phyloP scores from a whole-genome alignment of 1,140 invertebrate genomes.

The Thaumetopoea pityocampa region DNA sequence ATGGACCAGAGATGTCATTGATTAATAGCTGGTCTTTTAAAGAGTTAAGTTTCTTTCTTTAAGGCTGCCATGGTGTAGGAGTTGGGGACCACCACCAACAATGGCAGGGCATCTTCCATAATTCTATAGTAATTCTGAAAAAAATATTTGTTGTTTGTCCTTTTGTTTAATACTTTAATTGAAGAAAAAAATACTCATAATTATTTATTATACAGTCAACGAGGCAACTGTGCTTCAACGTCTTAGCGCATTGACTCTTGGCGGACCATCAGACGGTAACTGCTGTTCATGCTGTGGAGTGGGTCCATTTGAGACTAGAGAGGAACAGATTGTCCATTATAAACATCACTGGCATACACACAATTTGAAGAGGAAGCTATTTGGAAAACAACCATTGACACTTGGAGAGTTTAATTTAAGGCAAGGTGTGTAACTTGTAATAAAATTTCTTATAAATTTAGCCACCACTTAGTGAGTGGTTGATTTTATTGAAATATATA shows the following conservation, averaged over 20 bases:
- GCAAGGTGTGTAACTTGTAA: conserved; percentile 40
- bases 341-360: conserved; percentile 72
- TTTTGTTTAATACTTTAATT: not conserved
- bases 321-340: conserved; percentile 67
- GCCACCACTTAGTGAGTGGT: too few relatives aligned
- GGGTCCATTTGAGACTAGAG: conserved; percentile 60
- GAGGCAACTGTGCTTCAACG: conserved; percentile 66
- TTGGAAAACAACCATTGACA: conserved; percentile 55
- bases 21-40: too few relatives aligned
- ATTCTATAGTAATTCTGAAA: too few relatives aligned
- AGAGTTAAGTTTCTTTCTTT: too few relatives aligned
- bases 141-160: too few relatives aligned
- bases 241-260: conserved; percentile 52
- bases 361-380: conserved; percentile 67
- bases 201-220: conserved; percentile 43
- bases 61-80: too few relatives aligned
- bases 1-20: too few relatives aligned
- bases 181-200: conserved; percentile 1
- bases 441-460: not conserved
- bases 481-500: too few relatives aligned
- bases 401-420: conserved; percentile 57
- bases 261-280: conserved; percentile 49
- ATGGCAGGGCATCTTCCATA: too few relatives aligned
- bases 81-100: too few relatives aligned
- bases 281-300: conserved; percentile 69